phyloP scores from a whole-genome alignment of 2,113 vertebrate genomes.

The Atherinomorus stipes region DNA sequence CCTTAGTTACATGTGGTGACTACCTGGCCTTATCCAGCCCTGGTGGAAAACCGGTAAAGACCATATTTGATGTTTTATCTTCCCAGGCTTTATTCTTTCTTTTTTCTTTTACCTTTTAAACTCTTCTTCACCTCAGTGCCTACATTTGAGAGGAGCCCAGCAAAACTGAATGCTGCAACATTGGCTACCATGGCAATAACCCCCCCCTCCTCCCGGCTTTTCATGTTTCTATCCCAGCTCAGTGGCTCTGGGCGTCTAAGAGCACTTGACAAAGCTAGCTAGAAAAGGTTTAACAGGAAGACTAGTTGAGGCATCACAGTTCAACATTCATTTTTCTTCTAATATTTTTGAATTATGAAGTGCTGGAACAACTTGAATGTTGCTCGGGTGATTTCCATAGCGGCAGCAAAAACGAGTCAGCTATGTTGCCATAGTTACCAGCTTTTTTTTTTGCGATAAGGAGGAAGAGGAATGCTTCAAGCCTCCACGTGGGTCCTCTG shows the following conservation, averaged over 20 bases:
- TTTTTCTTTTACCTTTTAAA: conserved; percentile 59
- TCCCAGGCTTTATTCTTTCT: conserved; percentile 77
- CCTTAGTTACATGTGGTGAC: conserved; percentile 16
- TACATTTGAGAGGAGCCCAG: conserved; percentile 84
- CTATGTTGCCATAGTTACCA: conserved; percentile 28
- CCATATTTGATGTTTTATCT: conserved; percentile 81
- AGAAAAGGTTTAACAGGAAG: conserved; percentile 28
- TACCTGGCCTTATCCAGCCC: not conserved
- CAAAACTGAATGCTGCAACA: conserved; percentile 80
- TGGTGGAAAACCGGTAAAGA: conserved; percentile 18
- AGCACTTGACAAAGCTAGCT: conserved; percentile 36
- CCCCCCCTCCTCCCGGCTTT: no score
- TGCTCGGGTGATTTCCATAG: conserved; percentile 25
- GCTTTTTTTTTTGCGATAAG: conserved; percentile 22
- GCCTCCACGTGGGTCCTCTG: conserved; percentile 29
- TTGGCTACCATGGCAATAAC: conserved; percentile 84
- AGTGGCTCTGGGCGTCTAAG: conserved; percentile 32
- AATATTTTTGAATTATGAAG: not conserved
- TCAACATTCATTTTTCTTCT: not conserved
- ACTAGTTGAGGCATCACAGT: conserved; percentile 3
- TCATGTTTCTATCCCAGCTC: conserved; percentile 21
- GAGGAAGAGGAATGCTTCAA: conserved; percentile 18
- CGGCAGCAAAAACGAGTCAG: conserved; percentile 15
- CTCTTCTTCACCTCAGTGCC: conserved; percentile 97
- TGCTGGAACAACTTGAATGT: conserved; percentile 44